Evolutionary conservation across 2,113 vertebrate genomes (phyloP), one percentile per base, ranked within the genome.

Genomic region (Stercorarius parasiticus): DNA sequence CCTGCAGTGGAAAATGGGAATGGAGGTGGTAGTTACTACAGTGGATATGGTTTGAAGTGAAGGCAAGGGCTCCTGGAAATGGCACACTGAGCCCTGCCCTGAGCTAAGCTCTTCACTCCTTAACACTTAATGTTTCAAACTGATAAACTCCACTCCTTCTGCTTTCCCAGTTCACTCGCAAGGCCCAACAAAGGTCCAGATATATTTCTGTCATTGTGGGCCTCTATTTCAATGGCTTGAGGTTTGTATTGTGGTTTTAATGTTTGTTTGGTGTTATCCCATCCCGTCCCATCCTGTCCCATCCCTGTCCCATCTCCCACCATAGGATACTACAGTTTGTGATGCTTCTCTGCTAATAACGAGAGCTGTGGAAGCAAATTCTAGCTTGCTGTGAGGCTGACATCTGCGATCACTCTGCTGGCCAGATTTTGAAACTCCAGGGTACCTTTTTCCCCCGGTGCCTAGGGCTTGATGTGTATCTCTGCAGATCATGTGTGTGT

Each of bases 391-490:
- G 13, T 21, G 22, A 45, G 53, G 32, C 42, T 50, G 49, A 43
- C 22, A 25, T 50, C 64, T 77, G 22, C 38, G 59, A 52, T 59
- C 23, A 53, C 11, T 66, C 19, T 80, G 70, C 53, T 17, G 36
- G 34, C 11, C 64, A 45, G 27, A 43, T 13, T 58, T 50, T 65
- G 71, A 29, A 58, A 78, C 77, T 38, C 29, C 43, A 47, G 36
- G 11, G 5, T 55, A 36, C 6, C 53, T 15, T 13, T 11, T 7
- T 34, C 21, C 5, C 1, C 2, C 8, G 4, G 21, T 56, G 56
- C 64, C 30, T 42, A 7, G n/a, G 56, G 21, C 56, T 64, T 50
- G 40, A 47, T 2, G 1, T 42, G 34, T 23, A 6, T 26, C 53
- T 70, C 49, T 56, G 42, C 49, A 84, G 58, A 22, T 32, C 5